These are phyloP conservation scores for Mugil cephalus DNA, from an alignment of 2,113 vertebrate species.

Conservation along the genomic window DNA sequence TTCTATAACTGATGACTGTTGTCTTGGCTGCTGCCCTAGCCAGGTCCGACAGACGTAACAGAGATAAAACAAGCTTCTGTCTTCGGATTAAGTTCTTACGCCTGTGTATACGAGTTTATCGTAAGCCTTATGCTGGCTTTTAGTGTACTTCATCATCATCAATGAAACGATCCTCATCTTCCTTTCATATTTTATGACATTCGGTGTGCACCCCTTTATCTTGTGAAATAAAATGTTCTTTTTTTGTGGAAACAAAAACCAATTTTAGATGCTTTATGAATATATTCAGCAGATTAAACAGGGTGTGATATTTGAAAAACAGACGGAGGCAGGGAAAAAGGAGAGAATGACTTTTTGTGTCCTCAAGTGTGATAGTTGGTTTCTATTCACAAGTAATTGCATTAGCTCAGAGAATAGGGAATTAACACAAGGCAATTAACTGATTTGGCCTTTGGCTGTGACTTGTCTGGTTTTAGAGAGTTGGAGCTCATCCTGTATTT, in stretches of 20 bases:
- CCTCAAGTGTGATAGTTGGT: constrained; percentile 66
- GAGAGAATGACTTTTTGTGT: constrained; percentile 49
- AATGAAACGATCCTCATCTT: background rate
- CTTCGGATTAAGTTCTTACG: constrained; percentile 45
- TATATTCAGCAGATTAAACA: constrained; percentile 52
- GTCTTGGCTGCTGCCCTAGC: constrained; percentile 40
- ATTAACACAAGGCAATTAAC: constrained; percentile 81
- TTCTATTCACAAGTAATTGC: constrained; percentile 81
- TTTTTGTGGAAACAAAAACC: background rate
- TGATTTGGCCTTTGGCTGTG: constrained; percentile 80
- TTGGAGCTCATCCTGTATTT: constrained; percentile 62
- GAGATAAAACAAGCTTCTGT: constrained; percentile 34
- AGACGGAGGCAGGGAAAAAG: constrained; percentile 12
- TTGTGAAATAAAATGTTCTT: background rate
- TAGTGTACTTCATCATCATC: constrained; percentile 3
- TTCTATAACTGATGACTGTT: constrained; percentile 54
- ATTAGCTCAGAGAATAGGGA: constrained; percentile 75
- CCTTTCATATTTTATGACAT: constrained; percentile 27
- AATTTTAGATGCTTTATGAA: constrained; percentile 26
- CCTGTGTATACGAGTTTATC: constrained; percentile 14
- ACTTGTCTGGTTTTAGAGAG: constrained; percentile 69
- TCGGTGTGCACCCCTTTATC: background rate
- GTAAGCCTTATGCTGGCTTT: constrained; percentile 13
- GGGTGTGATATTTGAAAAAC: constrained; percentile 60
- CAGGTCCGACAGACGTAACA: constrained; percentile 43